Percentiles rank a stretch among this genome's conserved stretches.
Evolutionary conservation across 1,140 invertebrate species (phyloP).

Genomic region (Hesperophylax magnus): DNA sequence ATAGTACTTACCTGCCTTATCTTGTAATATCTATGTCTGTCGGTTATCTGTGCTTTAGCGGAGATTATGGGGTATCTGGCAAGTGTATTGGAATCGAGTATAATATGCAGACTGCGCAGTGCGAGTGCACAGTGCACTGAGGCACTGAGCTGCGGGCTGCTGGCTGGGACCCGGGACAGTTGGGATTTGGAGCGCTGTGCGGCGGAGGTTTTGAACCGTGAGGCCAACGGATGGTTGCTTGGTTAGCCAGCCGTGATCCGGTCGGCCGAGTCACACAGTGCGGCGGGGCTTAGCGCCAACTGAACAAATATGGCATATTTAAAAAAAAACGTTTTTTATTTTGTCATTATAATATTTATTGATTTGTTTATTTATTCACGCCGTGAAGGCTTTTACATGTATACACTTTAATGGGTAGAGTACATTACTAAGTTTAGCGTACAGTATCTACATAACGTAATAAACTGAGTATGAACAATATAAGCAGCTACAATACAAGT

Average conservation of each 20-base stretch:
- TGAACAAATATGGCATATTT: not conserved
- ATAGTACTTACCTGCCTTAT: not conserved
- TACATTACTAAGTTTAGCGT: too few species aligned
- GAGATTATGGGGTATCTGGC: not conserved
- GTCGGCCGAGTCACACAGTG: conserved; percentile 9
- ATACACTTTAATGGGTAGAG: too few species aligned
- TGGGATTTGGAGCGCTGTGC: too few species aligned
- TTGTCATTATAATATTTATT: too few species aligned
- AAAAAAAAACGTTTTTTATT: not conserved
- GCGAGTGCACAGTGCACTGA: not conserved
- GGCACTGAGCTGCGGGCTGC: not conserved
- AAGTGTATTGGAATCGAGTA: too few species aligned
- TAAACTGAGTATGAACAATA: too few species aligned
- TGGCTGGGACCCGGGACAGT: too few species aligned
- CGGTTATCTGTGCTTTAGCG: not conserved
- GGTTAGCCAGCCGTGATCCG: conserved; percentile 36
- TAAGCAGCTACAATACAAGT: too few species aligned
- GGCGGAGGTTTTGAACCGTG: conserved; percentile 14
- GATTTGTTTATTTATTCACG: too few species aligned
- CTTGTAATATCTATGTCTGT: not conserved
- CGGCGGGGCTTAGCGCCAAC: not conserved
- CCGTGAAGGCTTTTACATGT: too few species aligned
- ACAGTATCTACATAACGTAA: too few species aligned
- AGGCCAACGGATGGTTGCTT: conserved; percentile 15
- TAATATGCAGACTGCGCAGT: not conserved